Conservation (phyloP, 2,113 vertebrate genomes). For the Phylloscopus trochilus region DNA sequence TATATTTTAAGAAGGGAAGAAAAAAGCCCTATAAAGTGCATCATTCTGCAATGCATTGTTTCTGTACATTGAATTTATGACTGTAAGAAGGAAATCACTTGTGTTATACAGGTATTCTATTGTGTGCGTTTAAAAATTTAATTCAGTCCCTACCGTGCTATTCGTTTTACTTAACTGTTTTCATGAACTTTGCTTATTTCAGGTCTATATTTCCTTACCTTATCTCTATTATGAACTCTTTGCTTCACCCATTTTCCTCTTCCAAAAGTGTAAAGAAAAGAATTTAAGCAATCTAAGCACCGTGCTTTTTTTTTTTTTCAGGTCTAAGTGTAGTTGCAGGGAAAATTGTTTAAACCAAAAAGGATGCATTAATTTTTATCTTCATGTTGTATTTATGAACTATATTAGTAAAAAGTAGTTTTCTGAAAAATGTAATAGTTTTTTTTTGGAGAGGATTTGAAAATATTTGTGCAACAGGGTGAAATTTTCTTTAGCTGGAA, state of each 20-base stretch:
- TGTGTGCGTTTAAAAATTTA: slow-evolving; percentile 58
- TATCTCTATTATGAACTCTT: neutral
- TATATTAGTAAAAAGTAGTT: neutral
- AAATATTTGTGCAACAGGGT: neutral
- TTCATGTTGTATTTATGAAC: neutral
- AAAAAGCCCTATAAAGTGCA: slow-evolving; percentile 48
- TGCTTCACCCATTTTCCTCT: neutral
- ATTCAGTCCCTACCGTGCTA: slow-evolving; percentile 35
- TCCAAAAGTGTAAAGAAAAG: neutral
- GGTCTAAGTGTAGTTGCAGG: neutral
- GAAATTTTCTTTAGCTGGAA: neutral
- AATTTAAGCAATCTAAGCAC: neutral
- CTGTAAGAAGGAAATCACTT: slow-evolving; percentile 42
- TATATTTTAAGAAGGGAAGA: slow-evolving; percentile 52
- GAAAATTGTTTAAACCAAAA: neutral
- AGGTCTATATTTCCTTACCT: slow-evolving; percentile 28
- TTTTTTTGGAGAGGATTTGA: neutral
- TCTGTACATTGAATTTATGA: slow-evolving; percentile 63
- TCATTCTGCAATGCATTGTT: slow-evolving; percentile 59
- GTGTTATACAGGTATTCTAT: slow-evolving; percentile 56
- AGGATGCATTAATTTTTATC: neutral
- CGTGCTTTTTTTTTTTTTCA: rapidly evolving
- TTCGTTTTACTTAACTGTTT: slow-evolving; percentile 58
- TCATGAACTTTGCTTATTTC: slow-evolving; percentile 47
- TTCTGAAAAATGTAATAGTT: neutral